Evolutionary conservation across 2,888 invertebrate species (phyloP).

Genomic region (Myopa tessellatipennis): DNA sequence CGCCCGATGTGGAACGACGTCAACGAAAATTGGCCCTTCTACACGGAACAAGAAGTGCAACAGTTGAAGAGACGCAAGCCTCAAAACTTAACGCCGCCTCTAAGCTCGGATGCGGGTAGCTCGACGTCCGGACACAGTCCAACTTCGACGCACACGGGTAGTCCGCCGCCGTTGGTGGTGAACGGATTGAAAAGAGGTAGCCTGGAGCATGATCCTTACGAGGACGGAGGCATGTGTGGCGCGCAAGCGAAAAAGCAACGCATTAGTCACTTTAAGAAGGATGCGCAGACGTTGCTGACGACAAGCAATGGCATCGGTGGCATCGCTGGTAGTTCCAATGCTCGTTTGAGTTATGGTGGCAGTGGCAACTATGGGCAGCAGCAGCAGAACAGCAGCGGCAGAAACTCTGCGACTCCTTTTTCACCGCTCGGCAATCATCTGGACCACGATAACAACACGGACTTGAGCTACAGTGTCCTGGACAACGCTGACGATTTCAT

Average conservation of each 20-base stretch:
- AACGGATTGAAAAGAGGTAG: conserved; percentile 69
- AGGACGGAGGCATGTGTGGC: conserved; percentile 70
- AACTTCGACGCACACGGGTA: conserved; percentile 78
- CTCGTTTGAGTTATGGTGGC: conserved; percentile 35
- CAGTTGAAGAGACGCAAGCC: conserved; percentile 91
- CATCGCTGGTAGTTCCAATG: conserved; percentile 15
- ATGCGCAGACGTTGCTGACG: conserved; percentile 45
- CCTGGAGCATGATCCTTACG: conserved; percentile 70
- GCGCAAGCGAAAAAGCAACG: conserved; percentile 78
- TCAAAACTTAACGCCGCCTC: conserved; percentile 89
- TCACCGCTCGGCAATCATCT: conserved; percentile 58
- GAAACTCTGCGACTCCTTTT: conserved; percentile 48
- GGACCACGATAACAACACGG: conserved; percentile 54
- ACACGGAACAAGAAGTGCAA: conserved; percentile 88
- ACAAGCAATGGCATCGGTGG: conserved; percentile 1
- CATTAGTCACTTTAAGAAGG: conserved; percentile 85
- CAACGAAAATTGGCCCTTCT: conserved; percentile 94
- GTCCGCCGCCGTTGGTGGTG: conserved; percentile 74
- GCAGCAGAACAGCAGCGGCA: conserved; percentile 41
- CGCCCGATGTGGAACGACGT: conserved; percentile 93
- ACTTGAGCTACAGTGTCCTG: conserved; percentile 65
- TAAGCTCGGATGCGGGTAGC: conserved; percentile 83
- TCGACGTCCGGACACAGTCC: conserved; percentile 85
- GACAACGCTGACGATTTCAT: conserved; percentile 63
- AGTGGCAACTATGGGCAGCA: conserved; percentile 45